Evolutionary conservation across 2,888 invertebrate genomes (phyloP).

Genomic region (Folsomia manolachei): DNA sequence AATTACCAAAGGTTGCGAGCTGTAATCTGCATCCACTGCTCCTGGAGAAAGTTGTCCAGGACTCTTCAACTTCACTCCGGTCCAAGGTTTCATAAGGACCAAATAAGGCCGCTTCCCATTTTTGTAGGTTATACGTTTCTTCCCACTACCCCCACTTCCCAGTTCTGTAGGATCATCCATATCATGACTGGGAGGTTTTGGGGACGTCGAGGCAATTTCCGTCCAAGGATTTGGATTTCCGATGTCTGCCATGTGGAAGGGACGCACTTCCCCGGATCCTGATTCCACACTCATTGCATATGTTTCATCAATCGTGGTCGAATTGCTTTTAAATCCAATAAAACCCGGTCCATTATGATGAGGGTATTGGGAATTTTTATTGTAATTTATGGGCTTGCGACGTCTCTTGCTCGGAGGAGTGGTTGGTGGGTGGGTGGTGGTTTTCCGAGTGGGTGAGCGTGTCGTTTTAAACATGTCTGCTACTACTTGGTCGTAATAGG

Average conservation of each 20-base stretch:
- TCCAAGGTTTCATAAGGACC: neutral
- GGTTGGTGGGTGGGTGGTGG: neutral
- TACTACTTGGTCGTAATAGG: neutral
- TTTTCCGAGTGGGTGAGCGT: neutral
- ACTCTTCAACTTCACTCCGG: neutral
- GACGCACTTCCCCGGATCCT: neutral
- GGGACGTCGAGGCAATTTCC: neutral
- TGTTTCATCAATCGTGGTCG: neutral
- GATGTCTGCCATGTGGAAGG: neutral
- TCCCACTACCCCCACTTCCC: neutral
- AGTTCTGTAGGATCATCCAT: neutral
- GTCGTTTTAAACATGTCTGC: neutral
- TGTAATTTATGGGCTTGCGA: neutral
- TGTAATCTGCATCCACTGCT: neutral
- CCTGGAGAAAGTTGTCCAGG: neutral
- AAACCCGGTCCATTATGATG: neutral
- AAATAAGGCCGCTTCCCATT: constrained; percentile 11
- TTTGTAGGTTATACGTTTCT: constrained; percentile 5
- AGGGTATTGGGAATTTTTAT: neutral
- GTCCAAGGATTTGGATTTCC: too few relatives aligned
- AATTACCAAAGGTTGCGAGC: neutral
- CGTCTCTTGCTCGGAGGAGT: neutral
- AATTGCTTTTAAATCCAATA: neutral
- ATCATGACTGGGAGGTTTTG: neutral
- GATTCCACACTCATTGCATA: neutral